These are phyloP conservation scores for Cancer borealis DNA, from an alignment of 2,888 invertebrate genomes.

Conservation along the genomic window DNA sequence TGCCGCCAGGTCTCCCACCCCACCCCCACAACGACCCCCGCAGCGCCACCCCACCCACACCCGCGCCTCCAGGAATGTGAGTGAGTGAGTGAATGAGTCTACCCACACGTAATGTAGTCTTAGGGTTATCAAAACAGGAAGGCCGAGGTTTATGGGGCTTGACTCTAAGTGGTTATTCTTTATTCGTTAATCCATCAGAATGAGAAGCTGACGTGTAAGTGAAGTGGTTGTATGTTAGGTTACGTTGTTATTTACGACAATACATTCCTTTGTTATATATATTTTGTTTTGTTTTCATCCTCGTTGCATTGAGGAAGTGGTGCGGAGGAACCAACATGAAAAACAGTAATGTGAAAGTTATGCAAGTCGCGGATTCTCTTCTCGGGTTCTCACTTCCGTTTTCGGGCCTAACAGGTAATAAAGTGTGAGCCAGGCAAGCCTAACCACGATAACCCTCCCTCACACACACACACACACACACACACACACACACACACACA, in stretches of 20 bases:
- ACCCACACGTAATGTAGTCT: not conserved
- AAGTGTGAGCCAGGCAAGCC: slow-evolving; percentile 17
- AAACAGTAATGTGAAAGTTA: not conserved
- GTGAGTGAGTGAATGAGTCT: no score
- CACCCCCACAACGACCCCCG: not conserved
- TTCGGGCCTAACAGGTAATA: slow-evolving; percentile 8
- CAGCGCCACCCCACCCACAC: not conserved
- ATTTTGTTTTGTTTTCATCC: not conserved
- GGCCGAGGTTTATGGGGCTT: slow-evolving; percentile 13
- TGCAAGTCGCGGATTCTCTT: slow-evolving; percentile 7
- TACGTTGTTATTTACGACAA: not conserved
- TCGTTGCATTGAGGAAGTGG: not conserved
- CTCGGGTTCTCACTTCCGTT: slow-evolving; percentile 17
- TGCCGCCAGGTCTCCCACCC: not conserved
- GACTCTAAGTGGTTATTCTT: not conserved
- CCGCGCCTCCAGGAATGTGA: no score
- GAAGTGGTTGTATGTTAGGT: not conserved
- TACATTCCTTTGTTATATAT: not conserved
- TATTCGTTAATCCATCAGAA: not conserved
- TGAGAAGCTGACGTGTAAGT: not conserved
- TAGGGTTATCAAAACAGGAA: slow-evolving; percentile 11
- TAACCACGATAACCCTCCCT: not conserved
- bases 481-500: slow-evolving; percentile 62
- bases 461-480: slow-evolving; percentile 45
- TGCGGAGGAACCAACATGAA: not conserved